phyloP scores from a whole-genome alignment of 2,797 vertebrate species.

The Pteropus rufus region DNA sequence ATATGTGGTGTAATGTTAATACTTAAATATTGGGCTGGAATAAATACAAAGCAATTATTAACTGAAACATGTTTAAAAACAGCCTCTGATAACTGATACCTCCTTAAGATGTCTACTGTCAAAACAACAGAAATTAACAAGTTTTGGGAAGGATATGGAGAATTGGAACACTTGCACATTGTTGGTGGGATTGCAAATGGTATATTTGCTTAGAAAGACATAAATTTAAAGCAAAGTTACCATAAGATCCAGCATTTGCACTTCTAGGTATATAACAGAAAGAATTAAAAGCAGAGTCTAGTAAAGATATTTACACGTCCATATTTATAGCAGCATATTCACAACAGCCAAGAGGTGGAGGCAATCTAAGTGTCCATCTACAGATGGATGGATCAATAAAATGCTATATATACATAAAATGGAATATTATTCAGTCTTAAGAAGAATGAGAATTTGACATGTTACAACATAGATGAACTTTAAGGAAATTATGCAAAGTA shows the following conservation, averaged over 20 bases:
- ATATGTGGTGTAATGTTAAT: neutral
- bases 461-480: neutral
- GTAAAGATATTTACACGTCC: neutral
- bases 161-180: neutral
- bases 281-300: neutral
- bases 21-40: neutral
- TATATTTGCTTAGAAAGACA: neutral
- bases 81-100: neutral
- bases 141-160: neutral
- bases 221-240: neutral
- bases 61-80: neutral
- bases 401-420: neutral
- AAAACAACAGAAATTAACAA: neutral
- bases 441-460: neutral
- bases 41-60: neutral
- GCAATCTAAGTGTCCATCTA: neutral
- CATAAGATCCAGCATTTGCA: neutral
- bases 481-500: neutral
- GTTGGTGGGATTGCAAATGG: neutral
- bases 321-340: neutral
- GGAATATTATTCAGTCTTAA: neutral
- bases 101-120: neutral
- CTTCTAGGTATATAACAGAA: neutral
- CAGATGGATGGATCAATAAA: neutral
- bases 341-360: neutral